phyloP scores from a whole-genome alignment of 2,888 invertebrate genomes.

The Neoascia interrupta region DNA sequence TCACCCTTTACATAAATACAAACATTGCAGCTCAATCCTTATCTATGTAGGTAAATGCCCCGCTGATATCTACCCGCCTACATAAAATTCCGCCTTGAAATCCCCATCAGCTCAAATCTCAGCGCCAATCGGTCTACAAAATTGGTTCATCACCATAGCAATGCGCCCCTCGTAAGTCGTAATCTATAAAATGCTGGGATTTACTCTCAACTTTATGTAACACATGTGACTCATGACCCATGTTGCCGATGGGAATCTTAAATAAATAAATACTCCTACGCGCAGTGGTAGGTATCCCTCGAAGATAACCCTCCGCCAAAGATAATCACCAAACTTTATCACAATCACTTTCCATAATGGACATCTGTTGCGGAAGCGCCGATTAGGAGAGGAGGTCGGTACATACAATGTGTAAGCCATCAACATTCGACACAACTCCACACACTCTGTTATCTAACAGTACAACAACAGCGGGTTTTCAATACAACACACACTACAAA shows the following conservation, averaged over 20 bases:
- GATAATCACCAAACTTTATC: background rate
- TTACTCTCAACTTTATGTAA: constrained; percentile 7
- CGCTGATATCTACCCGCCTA: no score
- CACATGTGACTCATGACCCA: constrained; percentile 13
- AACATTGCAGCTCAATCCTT: no score
- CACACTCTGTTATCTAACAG: constrained; percentile 17
- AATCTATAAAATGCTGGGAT: no score
- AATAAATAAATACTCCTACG: background rate
- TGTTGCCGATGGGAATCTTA: background rate
- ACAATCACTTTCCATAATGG: background rate
- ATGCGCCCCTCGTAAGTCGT: no score
- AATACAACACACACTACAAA: constrained; percentile 27
- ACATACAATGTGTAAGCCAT: no score
- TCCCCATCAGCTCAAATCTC: no score
- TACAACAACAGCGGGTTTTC: background rate
- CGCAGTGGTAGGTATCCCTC: background rate
- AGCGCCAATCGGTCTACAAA: no score
- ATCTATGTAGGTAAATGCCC: no score
- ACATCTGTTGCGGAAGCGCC: constrained; percentile 35
- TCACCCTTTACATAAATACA: no score
- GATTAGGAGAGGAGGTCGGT: no score
- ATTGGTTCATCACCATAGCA: no score
- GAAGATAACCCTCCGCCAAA: background rate
- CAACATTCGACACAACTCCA: background rate
- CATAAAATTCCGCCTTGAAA: no score